Evolutionary conservation across 2,113 vertebrate genomes (phyloP), one percentile per base, ranked within the genome.

Genomic region (Prionailurus viverrinus): DNA sequence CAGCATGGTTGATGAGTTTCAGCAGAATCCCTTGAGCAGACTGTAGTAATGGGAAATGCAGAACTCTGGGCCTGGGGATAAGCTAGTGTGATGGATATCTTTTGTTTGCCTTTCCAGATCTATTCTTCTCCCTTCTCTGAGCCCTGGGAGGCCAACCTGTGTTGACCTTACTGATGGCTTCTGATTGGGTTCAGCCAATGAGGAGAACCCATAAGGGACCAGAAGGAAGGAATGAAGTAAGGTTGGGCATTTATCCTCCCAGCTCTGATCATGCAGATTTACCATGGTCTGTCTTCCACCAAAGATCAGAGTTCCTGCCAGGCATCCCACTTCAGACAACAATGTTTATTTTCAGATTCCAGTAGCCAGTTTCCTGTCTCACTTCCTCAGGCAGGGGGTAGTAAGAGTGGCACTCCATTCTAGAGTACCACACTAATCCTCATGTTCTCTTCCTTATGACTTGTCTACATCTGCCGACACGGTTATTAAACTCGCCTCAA

Each of bases 121-220:
- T 33, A 31, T 25, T 95, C 33, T 79, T 16, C 18, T 96, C 27
- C 23, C 19, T 69, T 73, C 45, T 92, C 36, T 16, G 36, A 65
- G 36, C 13, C 10, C 78, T 92, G 31, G 66, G 25, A 81, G 3
- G 14, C 7, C 29, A 93, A 53, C 3, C 1, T 33, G 5, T 33
- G 16, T 16, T 80, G 87, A 74, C 16, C 29, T 0, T 4, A 78
- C 5, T 39, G 33, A 63, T 48, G 27, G 15, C 31, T 93, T 86
- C 55, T 33, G 23, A 5, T 8, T 73, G 39, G 27, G 3, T 58
- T 91, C 63, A 63, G 16, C 25, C 8, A 63, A 23, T 55, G 33
- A 27, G 8, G 33, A 78, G 7, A 23, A 41, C 55, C 0, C 10
- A 0, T 13, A 58, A 68, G 41, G 65, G 27, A 36, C 0, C 3